Conservation (phyloP, 2,888 invertebrate species). For the Caenorhabditis zanzibari region DNA sequence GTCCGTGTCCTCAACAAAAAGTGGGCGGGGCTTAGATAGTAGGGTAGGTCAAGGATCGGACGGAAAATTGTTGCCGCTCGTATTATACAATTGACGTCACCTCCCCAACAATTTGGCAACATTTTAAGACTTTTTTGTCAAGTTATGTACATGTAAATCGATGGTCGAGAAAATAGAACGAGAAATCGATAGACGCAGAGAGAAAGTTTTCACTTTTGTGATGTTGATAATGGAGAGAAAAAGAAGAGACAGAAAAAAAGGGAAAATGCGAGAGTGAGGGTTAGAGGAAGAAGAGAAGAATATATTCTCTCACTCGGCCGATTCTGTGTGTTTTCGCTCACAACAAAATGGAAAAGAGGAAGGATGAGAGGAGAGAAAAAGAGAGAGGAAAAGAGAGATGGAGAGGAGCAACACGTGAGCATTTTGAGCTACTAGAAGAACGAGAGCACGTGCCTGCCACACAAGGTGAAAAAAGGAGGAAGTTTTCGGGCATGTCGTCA, state of each 20-base stretch:
- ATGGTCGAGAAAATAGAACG: background rate
- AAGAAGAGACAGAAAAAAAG: slow-evolving; percentile 27
- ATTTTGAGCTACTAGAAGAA: no score
- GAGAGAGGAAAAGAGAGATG: slow-evolving; percentile 13
- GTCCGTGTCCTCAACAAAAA: background rate
- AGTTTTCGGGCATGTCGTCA: background rate
- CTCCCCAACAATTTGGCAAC: slow-evolving; percentile 10
- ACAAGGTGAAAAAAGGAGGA: slow-evolving; percentile 9
- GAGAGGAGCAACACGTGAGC: slow-evolving; percentile 28
- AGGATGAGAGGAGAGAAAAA: slow-evolving; percentile 4
- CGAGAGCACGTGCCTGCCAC: slow-evolving; percentile 1
- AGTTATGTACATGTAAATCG: slow-evolving; percentile 15
- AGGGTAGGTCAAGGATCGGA: background rate
- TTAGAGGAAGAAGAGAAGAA: background rate
- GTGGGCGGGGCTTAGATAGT: background rate
- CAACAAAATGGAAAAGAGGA: slow-evolving; percentile 23
- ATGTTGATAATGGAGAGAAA: slow-evolving; percentile 11
- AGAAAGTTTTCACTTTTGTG: background rate
- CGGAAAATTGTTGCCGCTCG: background rate
- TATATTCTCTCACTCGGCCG: background rate
- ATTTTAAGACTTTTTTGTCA: slow-evolving; percentile 7
- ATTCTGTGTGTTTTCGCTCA: slow-evolving; percentile 38
- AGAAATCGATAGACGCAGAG: slow-evolving; percentile 6
- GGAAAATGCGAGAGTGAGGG: background rate
- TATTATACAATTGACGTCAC: background rate